These are phyloP conservation scores for Cyanistes caeruleus DNA, from an alignment of 2,113 vertebrate species.

Conservation along the genomic window DNA sequence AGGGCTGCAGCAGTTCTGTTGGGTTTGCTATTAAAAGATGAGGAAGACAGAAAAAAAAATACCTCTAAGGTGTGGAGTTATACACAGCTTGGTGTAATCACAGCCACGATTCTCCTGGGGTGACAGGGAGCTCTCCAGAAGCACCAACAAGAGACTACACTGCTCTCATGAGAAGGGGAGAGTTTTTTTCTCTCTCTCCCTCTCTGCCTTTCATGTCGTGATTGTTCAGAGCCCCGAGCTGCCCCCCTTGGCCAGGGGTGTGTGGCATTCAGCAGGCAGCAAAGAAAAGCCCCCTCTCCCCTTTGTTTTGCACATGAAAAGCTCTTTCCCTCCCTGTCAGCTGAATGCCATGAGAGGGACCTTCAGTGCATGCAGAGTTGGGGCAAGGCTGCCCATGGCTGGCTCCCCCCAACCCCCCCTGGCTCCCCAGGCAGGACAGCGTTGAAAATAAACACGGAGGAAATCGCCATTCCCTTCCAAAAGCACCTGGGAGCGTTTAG, in stretches of 20 bases:
- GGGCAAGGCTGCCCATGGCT: not conserved
- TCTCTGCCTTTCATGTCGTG: conserved; percentile 9
- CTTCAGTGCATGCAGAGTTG: not conserved
- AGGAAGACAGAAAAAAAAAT: not conserved
- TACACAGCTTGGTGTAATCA: not conserved
- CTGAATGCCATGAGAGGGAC: conserved; percentile 4
- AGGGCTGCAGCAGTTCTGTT: not conserved
- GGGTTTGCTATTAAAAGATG: conserved; percentile 35
- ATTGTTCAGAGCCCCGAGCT: conserved; percentile 14
- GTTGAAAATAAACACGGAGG: not conserved
- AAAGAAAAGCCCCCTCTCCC: conserved; percentile 18
- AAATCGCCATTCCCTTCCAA: not conserved
- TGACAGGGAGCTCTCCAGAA: conserved; percentile 6
- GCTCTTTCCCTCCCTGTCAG: not conserved
- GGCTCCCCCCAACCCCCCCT: not conserved
- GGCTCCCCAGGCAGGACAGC: not conserved
- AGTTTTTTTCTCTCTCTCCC: not conserved
- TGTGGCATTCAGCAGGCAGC: not conserved
- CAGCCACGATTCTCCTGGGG: not conserved
- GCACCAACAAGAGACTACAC: not conserved
- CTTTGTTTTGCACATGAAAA: conserved; percentile 25
- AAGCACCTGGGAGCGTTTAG: not conserved
- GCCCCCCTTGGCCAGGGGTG: conserved; percentile 18
- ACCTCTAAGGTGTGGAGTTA: not conserved
- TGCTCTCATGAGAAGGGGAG: conserved; percentile 26